Conservation (phyloP, 2,888 invertebrate genomes). For the Aproaerema taeniolella region DNA sequence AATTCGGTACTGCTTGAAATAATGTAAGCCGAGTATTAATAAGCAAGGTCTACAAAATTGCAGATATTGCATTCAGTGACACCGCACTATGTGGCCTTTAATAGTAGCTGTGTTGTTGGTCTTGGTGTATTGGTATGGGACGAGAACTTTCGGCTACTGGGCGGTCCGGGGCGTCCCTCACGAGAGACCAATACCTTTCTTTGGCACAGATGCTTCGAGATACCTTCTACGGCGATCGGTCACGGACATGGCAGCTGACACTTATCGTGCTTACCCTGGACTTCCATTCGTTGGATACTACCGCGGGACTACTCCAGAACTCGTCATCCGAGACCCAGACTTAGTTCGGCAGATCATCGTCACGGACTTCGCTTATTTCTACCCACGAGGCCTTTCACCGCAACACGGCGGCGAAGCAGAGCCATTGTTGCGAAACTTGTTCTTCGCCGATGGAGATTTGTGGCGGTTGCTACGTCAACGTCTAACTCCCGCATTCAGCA, state of each 20-base stretch:
- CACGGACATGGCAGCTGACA: constrained; percentile 22
- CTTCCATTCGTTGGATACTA: constrained; percentile 30
- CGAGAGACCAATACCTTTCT: constrained; percentile 26
- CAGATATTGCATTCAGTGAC: no score
- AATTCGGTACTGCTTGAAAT: no score
- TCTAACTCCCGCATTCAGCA: constrained; percentile 33
- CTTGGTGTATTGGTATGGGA: constrained; percentile 20
- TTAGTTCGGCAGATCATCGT: constrained; percentile 28
- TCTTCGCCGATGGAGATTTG: constrained; percentile 34
- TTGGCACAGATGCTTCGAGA: constrained; percentile 20
- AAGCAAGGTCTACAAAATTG: no score
- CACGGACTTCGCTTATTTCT: constrained; percentile 31
- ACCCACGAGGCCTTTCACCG: constrained; percentile 27
- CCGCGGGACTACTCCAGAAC: constrained; percentile 20
- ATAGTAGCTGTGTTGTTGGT: not conserved
- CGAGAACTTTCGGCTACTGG: constrained; percentile 26
- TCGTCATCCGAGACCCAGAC: constrained; percentile 32
- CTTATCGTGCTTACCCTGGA: constrained; percentile 25
- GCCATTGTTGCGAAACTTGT: constrained; percentile 31
- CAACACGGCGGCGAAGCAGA: constrained; percentile 22
- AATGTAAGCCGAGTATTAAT: no score
- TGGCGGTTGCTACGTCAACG: constrained; percentile 36
- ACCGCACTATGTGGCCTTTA: not conserved
- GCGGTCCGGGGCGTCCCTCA: constrained; percentile 22
- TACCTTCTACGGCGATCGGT: constrained; percentile 21